Base-by-base conservation (phyloP, 2,797 vertebrate species). In the Pipistrellus pygmaeus region DNA sequence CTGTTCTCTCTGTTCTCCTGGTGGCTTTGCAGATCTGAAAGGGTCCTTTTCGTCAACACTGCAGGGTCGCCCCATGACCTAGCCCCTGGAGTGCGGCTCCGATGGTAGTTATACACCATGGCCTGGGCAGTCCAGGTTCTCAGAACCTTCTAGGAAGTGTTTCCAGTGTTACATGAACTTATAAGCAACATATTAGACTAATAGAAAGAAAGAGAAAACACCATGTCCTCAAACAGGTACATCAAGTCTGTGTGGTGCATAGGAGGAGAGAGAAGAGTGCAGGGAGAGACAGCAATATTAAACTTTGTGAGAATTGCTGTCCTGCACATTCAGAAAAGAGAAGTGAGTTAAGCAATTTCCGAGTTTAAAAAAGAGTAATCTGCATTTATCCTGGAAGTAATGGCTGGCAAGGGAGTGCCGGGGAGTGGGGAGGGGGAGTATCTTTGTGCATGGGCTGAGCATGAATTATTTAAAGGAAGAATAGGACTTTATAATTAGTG, bases 401-500 rank as follows among this genome's bases (percentile, higher is more conserved):
- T 27, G 21, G 51, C 41, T 81, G 60, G 20, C 38, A 32, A 20
- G 51, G 41, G 17, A 14, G 4, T 46, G 5, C 0, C 17, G 46
- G 66, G n/a, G 35, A 25, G 21, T 23, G 30, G 35, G 1, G 3
- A 64, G 12, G 0, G 3, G 23, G 15, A 46, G 18, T 17, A 3
- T 20, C 10, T 62, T 0, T 86, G 53, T 41, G 5, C 46, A 21
- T 44, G 25, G 38, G 11, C 25, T 60, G 38, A 66, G 11, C 9
- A 20, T 38, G 20, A 71, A 73, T 89, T 82, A 72, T 38, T 72
- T 23, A 72, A 72, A 62, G 17, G 25, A 73, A 51, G n/a, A 85
- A n/a, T 21, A 38, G 7, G 8, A 84, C 3, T 80, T n/a, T 76
- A 6, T 66, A 57, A 86, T 78, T 78, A 32, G 14, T 25, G 17